phyloP scores from a whole-genome alignment of 2,113 vertebrate genomes.

The Cepphus grylle region DNA sequence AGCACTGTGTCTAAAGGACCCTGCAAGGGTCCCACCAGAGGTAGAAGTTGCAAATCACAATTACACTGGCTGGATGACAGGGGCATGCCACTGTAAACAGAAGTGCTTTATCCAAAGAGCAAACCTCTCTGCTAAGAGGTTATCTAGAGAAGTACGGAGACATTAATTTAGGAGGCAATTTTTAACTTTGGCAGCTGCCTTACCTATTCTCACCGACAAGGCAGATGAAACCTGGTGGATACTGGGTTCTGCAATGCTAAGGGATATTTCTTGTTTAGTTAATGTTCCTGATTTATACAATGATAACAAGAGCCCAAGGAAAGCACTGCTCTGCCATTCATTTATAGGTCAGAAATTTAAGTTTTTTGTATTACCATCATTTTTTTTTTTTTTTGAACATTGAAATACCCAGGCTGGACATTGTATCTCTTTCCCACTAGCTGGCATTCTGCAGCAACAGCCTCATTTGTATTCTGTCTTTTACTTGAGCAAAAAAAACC shows the following conservation, averaged over 20 bases:
- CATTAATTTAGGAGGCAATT: neutral
- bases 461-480: constrained; percentile 29
- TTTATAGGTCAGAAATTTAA: neutral
- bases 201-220: neutral
- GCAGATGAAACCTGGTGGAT: neutral
- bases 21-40: neutral
- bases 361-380: neutral
- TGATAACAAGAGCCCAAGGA: neutral
- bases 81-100: neutral
- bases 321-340: neutral
- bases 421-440: neutral
- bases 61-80: neutral
- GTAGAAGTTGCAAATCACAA: neutral
- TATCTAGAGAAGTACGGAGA: neutral
- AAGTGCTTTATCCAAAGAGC: neutral
- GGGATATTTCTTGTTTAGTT: neutral
- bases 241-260: neutral
- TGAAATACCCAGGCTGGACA: neutral
- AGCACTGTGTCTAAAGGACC: neutral
- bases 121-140: neutral
- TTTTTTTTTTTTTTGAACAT: neutral
- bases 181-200: neutral
- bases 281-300: neutral
- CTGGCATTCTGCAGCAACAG: neutral
- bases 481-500: neutral